phyloP scores from a whole-genome alignment of 2,113 vertebrate species.

The Chaetura pelagica region DNA sequence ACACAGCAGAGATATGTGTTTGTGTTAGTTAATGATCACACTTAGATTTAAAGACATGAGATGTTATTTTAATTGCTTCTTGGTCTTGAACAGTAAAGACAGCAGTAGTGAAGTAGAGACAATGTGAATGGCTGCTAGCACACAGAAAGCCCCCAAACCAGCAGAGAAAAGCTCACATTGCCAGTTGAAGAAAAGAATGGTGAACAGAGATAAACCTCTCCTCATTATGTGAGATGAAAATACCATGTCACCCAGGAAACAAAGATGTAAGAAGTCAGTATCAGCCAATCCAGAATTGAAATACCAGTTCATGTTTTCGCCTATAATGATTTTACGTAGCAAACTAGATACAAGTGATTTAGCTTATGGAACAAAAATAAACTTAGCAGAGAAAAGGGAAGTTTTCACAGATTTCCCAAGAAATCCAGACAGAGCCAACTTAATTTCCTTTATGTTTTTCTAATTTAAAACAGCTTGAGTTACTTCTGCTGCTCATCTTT shows the following conservation, averaged over 20 bases:
- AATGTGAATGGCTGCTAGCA: conserved; percentile 17
- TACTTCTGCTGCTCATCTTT: neutral
- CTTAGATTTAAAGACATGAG: conserved; percentile 54
- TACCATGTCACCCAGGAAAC: neutral
- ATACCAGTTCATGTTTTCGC: neutral
- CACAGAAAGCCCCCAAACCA: neutral
- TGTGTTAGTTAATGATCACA: conserved; percentile 1
- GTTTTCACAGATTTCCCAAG: neutral
- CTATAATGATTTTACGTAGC: neutral
- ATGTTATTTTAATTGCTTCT: neutral
- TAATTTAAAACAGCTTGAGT: neutral
- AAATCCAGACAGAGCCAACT: neutral
- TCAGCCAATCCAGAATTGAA: neutral
- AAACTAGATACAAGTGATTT: neutral
- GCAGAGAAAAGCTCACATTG: neutral
- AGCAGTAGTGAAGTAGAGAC: neutral
- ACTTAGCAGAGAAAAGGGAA: neutral
- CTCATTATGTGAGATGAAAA: neutral
- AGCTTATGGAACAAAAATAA: neutral
- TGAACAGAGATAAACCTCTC: neutral
- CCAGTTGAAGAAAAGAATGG: neutral
- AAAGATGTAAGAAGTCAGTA: neutral
- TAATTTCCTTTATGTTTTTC: neutral
- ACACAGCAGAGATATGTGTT: neutral
- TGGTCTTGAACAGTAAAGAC: neutral